Percentiles rank a stretch among this genome's conserved stretches.
phyloP scores from a whole-genome alignment of 2,797 vertebrate genomes.

The Odontamblyopus lacepedii region DNA sequence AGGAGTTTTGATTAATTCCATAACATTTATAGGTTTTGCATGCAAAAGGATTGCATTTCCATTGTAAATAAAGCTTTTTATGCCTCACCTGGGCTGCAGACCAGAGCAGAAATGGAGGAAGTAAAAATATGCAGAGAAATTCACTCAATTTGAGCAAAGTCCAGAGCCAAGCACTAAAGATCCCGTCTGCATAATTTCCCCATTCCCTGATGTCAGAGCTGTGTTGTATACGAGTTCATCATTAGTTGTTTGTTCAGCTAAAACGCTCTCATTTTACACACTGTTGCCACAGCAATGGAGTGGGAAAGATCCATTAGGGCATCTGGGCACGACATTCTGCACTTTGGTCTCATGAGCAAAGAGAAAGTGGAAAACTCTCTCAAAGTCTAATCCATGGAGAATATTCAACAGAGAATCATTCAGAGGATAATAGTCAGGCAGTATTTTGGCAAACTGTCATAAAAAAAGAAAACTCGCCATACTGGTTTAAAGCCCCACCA shows the following conservation, averaged over 20 bases:
- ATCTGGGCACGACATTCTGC: neutral
- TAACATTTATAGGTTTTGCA: slow-evolving; percentile 12
- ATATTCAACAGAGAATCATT: neutral
- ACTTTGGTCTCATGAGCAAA: neutral
- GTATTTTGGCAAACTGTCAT: no score
- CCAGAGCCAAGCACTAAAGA: slow-evolving; percentile 2
- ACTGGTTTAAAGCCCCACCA: no score
- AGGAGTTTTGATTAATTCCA: slow-evolving; percentile 21
- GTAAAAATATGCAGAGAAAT: neutral
- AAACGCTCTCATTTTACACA: slow-evolving; percentile 11
- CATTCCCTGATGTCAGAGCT: slow-evolving; percentile 8
- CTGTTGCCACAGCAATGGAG: slow-evolving; percentile 11
- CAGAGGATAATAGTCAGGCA: no score
- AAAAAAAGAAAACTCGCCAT: no score
- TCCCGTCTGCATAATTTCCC: slow-evolving; percentile 2
- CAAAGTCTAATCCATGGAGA: neutral
- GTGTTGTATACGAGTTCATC: slow-evolving; percentile 3
- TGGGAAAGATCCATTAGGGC: slow-evolving; percentile 10
- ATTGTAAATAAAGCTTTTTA: slow-evolving; percentile 3
- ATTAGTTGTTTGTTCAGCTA: slow-evolving; percentile 13
- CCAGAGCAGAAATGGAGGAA: neutral
- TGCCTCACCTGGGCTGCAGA: slow-evolving; percentile 11
- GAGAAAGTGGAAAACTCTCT: neutral
- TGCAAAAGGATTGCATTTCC: slow-evolving; percentile 20
- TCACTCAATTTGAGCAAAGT: neutral